These are phyloP conservation scores for Ictalurus furcatus DNA, from an alignment of 2,113 vertebrate genomes.

Conservation along the genomic window DNA sequence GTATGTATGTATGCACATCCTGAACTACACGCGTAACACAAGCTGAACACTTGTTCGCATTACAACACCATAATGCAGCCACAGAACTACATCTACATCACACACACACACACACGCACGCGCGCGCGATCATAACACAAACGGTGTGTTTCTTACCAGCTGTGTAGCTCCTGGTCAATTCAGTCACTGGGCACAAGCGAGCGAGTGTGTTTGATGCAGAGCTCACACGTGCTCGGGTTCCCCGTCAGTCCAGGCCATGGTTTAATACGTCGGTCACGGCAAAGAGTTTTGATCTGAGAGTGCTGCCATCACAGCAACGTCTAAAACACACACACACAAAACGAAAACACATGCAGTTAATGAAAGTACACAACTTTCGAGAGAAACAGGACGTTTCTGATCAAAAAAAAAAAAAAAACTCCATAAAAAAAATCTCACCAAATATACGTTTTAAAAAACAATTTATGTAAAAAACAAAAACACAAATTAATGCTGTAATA, in stretches of 20 bases:
- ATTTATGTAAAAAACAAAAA: no score
- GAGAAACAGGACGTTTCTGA: no score
- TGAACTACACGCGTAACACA: not conserved
- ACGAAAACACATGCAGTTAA: no score
- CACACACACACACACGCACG: not conserved
- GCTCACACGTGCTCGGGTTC: constrained; percentile 22
- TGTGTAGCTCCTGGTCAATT: constrained; percentile 32
- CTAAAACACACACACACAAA: not conserved
- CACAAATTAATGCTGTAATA: no score
- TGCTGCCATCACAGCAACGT: constrained; percentile 18
- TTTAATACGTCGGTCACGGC: constrained; percentile 10
- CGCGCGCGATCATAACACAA: not conserved
- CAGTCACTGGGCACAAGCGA: not conserved
- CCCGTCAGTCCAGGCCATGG: constrained; percentile 32
- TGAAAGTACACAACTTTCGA: no score
- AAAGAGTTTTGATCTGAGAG: not conserved
- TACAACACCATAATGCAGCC: not conserved
- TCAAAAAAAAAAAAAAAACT: no score
- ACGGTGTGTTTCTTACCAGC: constrained; percentile 24
- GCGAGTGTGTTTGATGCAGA: constrained; percentile 5
- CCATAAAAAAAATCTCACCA: no score
- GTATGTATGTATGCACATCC: not conserved
- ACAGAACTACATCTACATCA: no score
- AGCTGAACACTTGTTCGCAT: not conserved
- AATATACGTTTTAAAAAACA: no score